Base-by-base conservation (phyloP, 2,113 vertebrate species). In the Marmota monax region DNA sequence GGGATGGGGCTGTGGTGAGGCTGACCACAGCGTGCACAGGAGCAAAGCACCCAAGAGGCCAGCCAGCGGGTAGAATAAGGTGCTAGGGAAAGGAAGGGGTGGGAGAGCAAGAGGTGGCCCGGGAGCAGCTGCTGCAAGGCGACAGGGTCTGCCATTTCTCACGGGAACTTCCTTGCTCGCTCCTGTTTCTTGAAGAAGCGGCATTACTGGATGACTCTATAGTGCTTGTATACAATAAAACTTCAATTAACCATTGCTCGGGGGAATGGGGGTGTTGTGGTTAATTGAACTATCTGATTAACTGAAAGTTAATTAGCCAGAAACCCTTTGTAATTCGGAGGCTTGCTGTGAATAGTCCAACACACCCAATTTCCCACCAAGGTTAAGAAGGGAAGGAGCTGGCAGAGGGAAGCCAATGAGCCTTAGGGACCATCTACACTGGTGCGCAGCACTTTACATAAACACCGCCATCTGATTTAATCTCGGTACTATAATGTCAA, bases 201-300 rank as follows among this genome's bases (percentile, higher is more conserved):
- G 39, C 84, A 45, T 84, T 95, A 69, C 23, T 82, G 37, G 56
- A 85, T 90, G 92, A n/a, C 5, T 39, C 20, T 86, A 16, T 53
- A 84, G 90, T 93, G 74, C 83, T 97, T 73, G 51, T 92, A 48
- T 69, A 96, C 76, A 94, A 80, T 96, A 92, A 94, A 95, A 97
- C 89, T 94, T 87, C 96, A 95, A 84, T 95, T 97, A 97, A 74
- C 83, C 95, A 32, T 93, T 84, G 94, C 97, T 96, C 72, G 48
- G 72, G 96, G 96, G 85, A 91, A 95, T 80, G 61, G 73, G 79
- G 86, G 69, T 92, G 51, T 73, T 92, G 73, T 97, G 95, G 89
- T 94, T 95, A 97, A 97, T 96, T 96, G 96, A 97, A 98, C 97
- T 96, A 95, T 96, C 94, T 97, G 97, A 97, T 97, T 97, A 97